Evolutionary conservation across 2,113 vertebrate species (phyloP).

Genomic region (Embiotoca jacksoni): DNA sequence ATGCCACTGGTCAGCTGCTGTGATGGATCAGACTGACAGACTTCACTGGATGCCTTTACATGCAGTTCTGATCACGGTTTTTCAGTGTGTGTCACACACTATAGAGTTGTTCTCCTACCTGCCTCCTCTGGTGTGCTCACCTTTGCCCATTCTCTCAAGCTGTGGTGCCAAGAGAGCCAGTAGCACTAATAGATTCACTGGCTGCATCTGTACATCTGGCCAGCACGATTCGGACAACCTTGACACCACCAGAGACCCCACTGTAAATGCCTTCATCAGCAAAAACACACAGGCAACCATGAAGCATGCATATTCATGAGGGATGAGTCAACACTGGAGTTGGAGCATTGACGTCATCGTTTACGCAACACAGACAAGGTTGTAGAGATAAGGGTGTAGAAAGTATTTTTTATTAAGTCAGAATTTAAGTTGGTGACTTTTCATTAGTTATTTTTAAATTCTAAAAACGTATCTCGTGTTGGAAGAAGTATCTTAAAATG

Average conservation of each 20-base stretch:
- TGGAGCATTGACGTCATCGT: slow-evolving; percentile 2
- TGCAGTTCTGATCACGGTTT: no score
- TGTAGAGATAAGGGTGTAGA: neutral
- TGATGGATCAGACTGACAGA: no score
- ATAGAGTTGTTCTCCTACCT: neutral
- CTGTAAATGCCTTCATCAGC: slow-evolving; percentile 47
- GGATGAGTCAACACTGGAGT: slow-evolving; percentile 36
- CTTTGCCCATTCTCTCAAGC: neutral
- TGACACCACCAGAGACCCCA: slow-evolving; percentile 24
- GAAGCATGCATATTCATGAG: slow-evolving; percentile 45
- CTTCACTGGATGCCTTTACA: no score
- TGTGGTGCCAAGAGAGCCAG: neutral
- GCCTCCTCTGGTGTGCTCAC: no score
- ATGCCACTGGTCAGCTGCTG: neutral
- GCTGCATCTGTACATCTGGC: slow-evolving; percentile 17
- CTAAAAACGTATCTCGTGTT: neutral
- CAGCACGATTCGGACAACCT: slow-evolving; percentile 30
- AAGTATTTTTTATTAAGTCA: neutral
- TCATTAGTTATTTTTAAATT: neutral
- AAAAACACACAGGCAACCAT: slow-evolving; percentile 30
- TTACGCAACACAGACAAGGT: neutral
- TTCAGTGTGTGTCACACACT: no score
- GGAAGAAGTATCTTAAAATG: neutral
- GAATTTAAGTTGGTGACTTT: neutral
- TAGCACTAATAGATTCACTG: neutral